These are phyloP conservation scores for Plagodis dolabraria DNA, from an alignment of 2,888 invertebrate species.

Conservation along the genomic window DNA sequence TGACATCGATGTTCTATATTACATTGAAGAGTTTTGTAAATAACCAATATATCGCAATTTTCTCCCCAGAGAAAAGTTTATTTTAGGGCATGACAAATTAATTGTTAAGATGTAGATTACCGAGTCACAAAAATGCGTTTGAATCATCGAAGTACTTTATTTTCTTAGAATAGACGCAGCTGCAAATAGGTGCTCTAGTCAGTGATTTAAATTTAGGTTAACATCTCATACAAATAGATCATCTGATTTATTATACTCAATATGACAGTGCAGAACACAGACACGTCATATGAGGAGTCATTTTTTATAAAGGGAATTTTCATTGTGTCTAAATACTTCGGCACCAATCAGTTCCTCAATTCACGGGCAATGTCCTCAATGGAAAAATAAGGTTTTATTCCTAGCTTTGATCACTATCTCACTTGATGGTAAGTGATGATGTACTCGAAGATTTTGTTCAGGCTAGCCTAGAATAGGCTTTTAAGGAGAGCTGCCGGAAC, in stretches of 20 bases:
- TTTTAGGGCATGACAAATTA: constrained; percentile 31
- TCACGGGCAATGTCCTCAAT: too few relatives aligned
- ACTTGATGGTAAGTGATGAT: too few relatives aligned
- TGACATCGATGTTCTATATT: background rate
- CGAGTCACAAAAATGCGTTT: constrained; percentile 15
- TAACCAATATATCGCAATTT: constrained; percentile 15
- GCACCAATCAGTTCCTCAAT: too few relatives aligned
- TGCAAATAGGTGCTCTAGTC: constrained; percentile 8
- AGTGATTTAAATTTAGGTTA: constrained; percentile 14
- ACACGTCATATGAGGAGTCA: too few relatives aligned
- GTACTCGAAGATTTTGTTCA: too few relatives aligned
- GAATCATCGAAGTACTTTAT: constrained; percentile 22
- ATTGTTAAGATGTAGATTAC: constrained; percentile 24
- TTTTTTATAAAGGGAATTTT: too few relatives aligned
- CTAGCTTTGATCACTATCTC: too few relatives aligned
- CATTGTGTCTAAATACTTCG: too few relatives aligned
- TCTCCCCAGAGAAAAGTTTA: constrained; percentile 12
- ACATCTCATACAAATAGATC: constrained; percentile 13
- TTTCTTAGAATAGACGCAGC: constrained; percentile 22
- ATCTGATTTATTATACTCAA: constrained; percentile 1
- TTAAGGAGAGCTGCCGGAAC: too few relatives aligned
- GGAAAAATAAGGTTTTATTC: too few relatives aligned
- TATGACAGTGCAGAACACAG: too few relatives aligned
- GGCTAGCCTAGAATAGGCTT: too few relatives aligned
- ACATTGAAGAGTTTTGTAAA: constrained; percentile 13